Evolutionary conservation across 92 coral and sea anemone species (phyloP), one percentile per base, ranked within the genome.

Genomic region (Phenganax marumi): DNA sequence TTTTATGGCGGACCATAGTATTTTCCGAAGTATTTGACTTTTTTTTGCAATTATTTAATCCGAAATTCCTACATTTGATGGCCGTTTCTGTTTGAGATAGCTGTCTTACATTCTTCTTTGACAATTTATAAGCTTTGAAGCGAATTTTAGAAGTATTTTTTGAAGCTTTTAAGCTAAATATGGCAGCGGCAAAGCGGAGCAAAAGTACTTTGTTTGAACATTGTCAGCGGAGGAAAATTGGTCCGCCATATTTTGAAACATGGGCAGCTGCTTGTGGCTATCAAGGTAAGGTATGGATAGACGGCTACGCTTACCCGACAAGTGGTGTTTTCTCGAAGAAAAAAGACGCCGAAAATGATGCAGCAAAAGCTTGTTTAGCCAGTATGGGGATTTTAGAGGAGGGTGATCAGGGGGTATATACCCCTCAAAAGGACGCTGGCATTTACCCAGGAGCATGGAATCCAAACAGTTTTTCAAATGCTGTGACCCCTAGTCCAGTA

Each of bases 311-410:
- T 14, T 91, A 91, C 58, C 80, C 84, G 23, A 84, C 88, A 16
- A 70, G 82, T 39, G 88, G 83, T 54, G 63, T 51, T 33, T 89
- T 77, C 64, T 50, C 85, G 3, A 81, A 80, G 79, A 89, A 88
- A 48, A 90, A 91, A 51, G 71, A 70, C 26, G 97, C 97, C 18
- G 92, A 91, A 47, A 89, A 86, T 21, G 85, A 82, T 58, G 92
- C 97, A 22, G 92, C 97, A 0, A 68, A 58, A 26, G 73, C 70
- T 46, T 91, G 91, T 50, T 26, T 92, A 21, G 52, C 79, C 13
- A 71, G 47, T 18, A 78, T 93, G 18, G 79, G 76, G 1, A 65
- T 78, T 78, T 50, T 78, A 24, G 64, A 54, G 0, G 50, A 76
- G 14, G 65, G 65, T 16, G 72, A 49, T 0, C 18, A 10, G 8